A percentile compares a stretch with the other conserved stretches of the same genome.
These are phyloP conservation scores for Nasonia longicornis DNA, from an alignment of 1,140 invertebrate species.

Conservation along the genomic window DNA sequence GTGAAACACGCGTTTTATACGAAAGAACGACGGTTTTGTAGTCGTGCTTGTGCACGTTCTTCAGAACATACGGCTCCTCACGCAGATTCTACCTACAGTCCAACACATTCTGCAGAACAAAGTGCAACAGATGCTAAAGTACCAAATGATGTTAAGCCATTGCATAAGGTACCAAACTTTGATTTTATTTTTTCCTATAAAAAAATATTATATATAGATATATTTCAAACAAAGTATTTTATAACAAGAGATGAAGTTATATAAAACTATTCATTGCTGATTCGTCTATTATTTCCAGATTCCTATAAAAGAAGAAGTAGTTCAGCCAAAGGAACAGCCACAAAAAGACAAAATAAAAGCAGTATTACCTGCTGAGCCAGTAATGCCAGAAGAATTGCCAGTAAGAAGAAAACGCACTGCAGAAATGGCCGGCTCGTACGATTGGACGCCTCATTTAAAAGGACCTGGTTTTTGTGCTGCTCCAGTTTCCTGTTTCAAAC, in stretches of 20 bases:
- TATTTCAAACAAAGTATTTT: neutral
- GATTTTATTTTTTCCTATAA: neutral
- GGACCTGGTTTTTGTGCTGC: constrained; percentile 85
- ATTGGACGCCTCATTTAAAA: constrained; percentile 85
- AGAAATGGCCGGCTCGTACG: constrained; percentile 79
- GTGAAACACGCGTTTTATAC: constrained; percentile 92
- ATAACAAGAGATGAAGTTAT: neutral
- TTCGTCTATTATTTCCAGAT: constrained; percentile 39
- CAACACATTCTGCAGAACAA: constrained; percentile 59
- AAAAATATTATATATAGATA: too few relatives aligned
- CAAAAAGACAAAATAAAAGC: constrained; percentile 57
- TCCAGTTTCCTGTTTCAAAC: constrained; percentile 90
- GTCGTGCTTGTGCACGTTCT: constrained; percentile 78
- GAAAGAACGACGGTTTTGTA: constrained; percentile 84
- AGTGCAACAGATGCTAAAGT: constrained; percentile 47
- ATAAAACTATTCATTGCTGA: neutral
- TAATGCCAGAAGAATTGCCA: constrained; percentile 66
- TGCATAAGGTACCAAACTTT: constrained; percentile 16
- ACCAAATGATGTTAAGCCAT: constrained; percentile 37
- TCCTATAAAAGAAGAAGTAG: constrained; percentile 51
- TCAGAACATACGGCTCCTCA: constrained; percentile 61
- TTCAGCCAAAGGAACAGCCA: constrained; percentile 43
- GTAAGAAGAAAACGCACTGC: constrained; percentile 69
- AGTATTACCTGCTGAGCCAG: constrained; percentile 52
- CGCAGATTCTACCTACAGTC: constrained; percentile 67